Evolutionary conservation across 2,888 invertebrate species (phyloP), one percentile per base, ranked within the genome.

Genomic region (Barypeithes pellucidus): DNA sequence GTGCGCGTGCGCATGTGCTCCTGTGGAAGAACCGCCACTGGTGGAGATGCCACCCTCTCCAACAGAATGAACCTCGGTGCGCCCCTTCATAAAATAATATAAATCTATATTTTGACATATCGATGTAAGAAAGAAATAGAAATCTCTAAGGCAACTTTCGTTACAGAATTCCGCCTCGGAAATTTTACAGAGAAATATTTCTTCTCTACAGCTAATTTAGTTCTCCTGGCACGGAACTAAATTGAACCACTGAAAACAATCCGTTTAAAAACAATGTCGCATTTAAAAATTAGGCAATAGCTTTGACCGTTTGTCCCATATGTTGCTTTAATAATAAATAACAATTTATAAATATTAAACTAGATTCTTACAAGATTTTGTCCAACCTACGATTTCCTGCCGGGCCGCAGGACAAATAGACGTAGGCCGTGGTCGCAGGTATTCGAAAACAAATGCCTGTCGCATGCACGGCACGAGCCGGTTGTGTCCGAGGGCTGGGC

Each of bases 331-430:
- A 43, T 63, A 67, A 67, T 72, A 72, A 72, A 72, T 67, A 67
- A 63, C 72, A 59, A 72, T 67, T 72, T 73, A 69, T 73, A 73
- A 69, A 69, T 73, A 75, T 75, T 75, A 72, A 75, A 75, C 71
- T 75, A 75, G 75, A 75, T 75, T 75, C 75, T 72, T 72, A 72
- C 72, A 72, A 72, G 72, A 72, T 72, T 72, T 71, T 71, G 71
- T 72, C 20, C 75, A 66, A 72, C 75, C 75, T 66, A 75, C 75
- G 75, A 72, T 75, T 75, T 75, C 75, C 75, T 75, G 75, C 71
- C 67, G 52, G 61, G 67, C 65, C 67, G 50, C 24, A 24, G 61
- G 57, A 75, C 71, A 75, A 74, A 74, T 66, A 36, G 68, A 75
- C 75, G 75, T 75, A 72, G 75, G 75, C 60, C 39, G 75, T 43